A percentile compares a stretch with the other conserved stretches of the same genome.
Evolutionary conservation across 2,888 invertebrate species (phyloP).

Genomic region (Orthosia cruda): DNA sequence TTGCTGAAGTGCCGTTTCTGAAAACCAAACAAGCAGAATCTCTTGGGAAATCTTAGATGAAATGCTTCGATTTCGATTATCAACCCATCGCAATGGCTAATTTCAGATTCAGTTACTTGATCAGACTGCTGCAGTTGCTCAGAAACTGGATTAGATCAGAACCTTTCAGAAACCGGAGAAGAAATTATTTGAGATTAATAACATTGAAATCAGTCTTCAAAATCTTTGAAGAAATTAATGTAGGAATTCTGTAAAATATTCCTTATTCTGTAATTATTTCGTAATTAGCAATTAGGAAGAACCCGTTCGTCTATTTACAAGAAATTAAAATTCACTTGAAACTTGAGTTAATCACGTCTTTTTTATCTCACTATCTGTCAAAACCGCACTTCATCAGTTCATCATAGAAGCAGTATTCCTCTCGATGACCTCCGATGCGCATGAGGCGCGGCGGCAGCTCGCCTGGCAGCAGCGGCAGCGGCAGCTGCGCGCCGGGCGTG

Average conservation of each 20-base stretch:
- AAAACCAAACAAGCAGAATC: not conserved
- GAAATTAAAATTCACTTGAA: conserved; percentile 6
- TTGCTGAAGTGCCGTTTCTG: not conserved
- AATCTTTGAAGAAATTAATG: conserved; percentile 14
- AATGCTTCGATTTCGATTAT: too few species aligned
- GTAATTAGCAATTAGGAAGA: not conserved
- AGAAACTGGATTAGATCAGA: not conserved
- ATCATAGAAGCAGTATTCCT: conserved; percentile 81
- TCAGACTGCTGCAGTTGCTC: not conserved
- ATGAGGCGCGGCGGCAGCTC: conserved; percentile 66
- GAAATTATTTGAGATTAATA: conserved; percentile 2
- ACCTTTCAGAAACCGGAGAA: not conserved
- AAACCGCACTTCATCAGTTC: not conserved
- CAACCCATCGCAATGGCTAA: not conserved
- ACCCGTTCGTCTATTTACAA: not conserved
- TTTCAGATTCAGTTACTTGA: not conserved
- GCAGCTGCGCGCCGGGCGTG: conserved; percentile 93
- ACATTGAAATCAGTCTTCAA: conserved; percentile 28
- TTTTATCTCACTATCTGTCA: conserved; percentile 21
- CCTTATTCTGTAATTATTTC: not conserved
- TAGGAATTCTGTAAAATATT: not conserved
- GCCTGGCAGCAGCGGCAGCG: conserved; percentile 78
- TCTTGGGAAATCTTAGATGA: too few species aligned
- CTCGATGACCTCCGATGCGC: conserved; percentile 70
- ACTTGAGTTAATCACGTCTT: not conserved